A percentile compares a stretch with the other conserved stretches of the same genome.
These are phyloP conservation scores for Condylura cristata DNA, from an alignment of 2,113 vertebrate species.

Conservation along the genomic window DNA sequence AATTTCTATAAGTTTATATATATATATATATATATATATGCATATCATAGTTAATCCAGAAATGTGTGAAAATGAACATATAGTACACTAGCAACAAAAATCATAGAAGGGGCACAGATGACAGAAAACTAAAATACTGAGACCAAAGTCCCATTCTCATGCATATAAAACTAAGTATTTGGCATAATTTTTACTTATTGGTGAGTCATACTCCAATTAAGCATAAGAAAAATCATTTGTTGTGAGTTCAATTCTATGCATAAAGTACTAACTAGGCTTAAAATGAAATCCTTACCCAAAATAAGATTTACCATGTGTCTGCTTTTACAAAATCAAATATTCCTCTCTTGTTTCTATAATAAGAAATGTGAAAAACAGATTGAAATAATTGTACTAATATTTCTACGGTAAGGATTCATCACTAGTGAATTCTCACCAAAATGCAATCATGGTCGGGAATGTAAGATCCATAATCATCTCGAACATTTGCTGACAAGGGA, in stretches of 20 bases:
- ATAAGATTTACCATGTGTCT: background rate
- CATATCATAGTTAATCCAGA: background rate
- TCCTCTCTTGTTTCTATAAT: constrained; percentile 11
- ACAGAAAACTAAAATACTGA: constrained; percentile 21
- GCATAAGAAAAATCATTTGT: constrained; percentile 41
- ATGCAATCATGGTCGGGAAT: background rate
- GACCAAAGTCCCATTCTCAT: background rate
- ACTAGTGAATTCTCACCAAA: constrained; percentile 39
- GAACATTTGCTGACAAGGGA: background rate
- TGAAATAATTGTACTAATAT: background rate
- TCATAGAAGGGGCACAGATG: background rate
- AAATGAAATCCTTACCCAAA: background rate
- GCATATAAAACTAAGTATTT: constrained; percentile 27
- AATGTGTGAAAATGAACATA: background rate
- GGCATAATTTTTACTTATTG: constrained; percentile 3
- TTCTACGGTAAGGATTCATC: background rate
- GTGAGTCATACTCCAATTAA: background rate
- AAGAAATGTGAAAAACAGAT: background rate
- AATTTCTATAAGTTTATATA: background rate
- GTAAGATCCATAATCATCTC: background rate
- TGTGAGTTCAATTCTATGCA: background rate
- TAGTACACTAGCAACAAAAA: background rate
- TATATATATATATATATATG: background rate
- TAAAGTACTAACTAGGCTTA: background rate
- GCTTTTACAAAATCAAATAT: background rate